These are phyloP conservation scores for Drosophila repleta DNA, from an alignment of 1,140 invertebrate genomes.

Conservation along the genomic window DNA sequence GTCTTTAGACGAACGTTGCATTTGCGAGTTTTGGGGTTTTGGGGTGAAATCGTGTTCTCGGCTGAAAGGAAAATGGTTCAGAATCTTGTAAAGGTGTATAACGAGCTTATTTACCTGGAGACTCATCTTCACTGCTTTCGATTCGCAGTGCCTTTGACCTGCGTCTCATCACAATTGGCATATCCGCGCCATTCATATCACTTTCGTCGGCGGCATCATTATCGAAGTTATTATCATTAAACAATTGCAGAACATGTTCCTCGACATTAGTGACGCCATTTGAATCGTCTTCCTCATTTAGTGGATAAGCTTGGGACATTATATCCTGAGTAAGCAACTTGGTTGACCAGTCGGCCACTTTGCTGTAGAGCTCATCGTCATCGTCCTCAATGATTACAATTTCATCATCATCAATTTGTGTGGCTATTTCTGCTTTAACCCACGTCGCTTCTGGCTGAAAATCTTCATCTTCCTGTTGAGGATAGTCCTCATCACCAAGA, in stretches of 20 bases:
- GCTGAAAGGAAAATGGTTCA: not conserved
- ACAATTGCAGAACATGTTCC: not conserved
- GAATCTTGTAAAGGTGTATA: not conserved
- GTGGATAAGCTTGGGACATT: constrained; percentile 56
- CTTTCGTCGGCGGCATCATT: constrained; percentile 10
- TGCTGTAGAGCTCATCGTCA: constrained; percentile 61
- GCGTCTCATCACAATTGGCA: not conserved
- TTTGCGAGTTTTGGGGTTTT: not conserved
- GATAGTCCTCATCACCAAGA: constrained; percentile 22
- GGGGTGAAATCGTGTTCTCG: not conserved
- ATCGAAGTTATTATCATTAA: not conserved
- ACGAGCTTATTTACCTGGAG: not conserved
- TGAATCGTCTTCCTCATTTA: constrained; percentile 3
- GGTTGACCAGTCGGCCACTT: constrained; percentile 67
- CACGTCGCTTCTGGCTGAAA: not conserved
- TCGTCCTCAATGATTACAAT: constrained; percentile 51
- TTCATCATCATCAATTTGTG: constrained; percentile 38
- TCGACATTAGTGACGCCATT: not conserved
- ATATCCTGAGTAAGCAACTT: constrained; percentile 64
- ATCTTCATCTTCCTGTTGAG: constrained; percentile 1
- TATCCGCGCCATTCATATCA: not conserved
- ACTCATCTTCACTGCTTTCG: constrained; percentile 29
- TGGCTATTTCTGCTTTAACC: constrained; percentile 22
- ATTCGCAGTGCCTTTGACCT: constrained; percentile 30
- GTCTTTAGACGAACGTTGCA: constrained; percentile 11